Base-by-base conservation (phyloP, 2,113 vertebrate species). In the Lamprologus tigripictilis region DNA sequence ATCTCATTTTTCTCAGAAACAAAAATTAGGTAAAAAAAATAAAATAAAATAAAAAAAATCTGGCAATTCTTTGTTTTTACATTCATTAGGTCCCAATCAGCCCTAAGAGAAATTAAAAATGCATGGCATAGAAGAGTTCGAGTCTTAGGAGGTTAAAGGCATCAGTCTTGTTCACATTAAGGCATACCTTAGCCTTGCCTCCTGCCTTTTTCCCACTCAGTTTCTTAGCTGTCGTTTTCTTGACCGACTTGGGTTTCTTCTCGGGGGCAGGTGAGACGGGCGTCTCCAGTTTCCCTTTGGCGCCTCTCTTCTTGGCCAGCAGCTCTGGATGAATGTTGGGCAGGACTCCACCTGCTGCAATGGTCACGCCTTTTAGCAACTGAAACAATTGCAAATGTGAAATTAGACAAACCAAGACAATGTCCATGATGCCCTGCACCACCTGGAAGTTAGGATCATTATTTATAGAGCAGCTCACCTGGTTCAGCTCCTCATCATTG, bases 271-370 rank as follows among this genome's bases (percentile, higher is more conserved):
- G 97, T 5, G 98, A 97, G 87, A 98, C 97, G 40, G 98, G 97
- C 16, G 97, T 97, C 96, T 99, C 99, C 95, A 99, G 95, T 93
- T 99, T 99, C 84, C 98, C 98, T 96, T 98, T 99, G 58, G 97
- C 97, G 28, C 98, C 98, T 11, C 98, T 93, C 95, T 99, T 99
- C 96, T 99, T 99, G 9, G 98, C 97, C 94, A 99, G 87, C 86
- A 99, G 95, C 93, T 99, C 98, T 12, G 98, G 98, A 45, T 99
- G 98, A 92, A 99, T 99, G 94, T 99, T 99, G 88, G 99, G 99
- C 90, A 99, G 94, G 85, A 99, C 99, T 54, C 99, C 99, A 2
- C 99, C 98, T 7, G 98, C 98, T 85, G 99, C 98, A 61, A 99
- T 99, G 92, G 99, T 99, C 91, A 99, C 99, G 7, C 99, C 98